A percentile compares a stretch with the other conserved stretches of the same genome.
Evolutionary conservation across 2,888 invertebrate genomes (phyloP).

Genomic region (Mimachlamys varia): DNA sequence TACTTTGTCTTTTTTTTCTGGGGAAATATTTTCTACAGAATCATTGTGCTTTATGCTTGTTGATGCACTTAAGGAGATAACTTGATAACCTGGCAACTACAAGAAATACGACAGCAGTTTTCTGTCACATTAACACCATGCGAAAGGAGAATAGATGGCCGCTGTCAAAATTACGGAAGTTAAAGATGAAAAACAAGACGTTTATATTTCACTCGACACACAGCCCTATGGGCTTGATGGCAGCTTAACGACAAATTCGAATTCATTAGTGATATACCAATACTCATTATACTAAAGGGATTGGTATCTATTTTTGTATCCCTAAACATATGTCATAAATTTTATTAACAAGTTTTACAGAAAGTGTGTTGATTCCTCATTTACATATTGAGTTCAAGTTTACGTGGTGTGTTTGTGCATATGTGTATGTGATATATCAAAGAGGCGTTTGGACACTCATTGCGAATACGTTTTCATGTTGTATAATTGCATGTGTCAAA

Average conservation of each 20-base stretch:
- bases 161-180: neutral
- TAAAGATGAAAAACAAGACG: neutral
- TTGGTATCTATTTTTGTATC: neutral
- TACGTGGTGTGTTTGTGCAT: neutral
- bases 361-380: neutral
- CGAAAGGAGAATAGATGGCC: neutral
- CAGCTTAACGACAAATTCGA: neutral
- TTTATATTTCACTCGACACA: neutral
- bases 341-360: neutral
- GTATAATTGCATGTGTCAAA: neutral
- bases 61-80: neutral
- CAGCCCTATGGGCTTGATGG: neutral
- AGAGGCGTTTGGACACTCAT: neutral
- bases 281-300: neutral
- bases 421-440: neutral
- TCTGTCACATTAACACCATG: neutral
- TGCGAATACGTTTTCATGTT: neutral
- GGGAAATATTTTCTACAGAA: no score
- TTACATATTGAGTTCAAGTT: neutral
- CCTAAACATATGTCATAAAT: neutral
- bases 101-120: neutral
- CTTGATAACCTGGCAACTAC: neutral
- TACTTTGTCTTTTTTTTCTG: no score
- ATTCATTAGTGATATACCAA: neutral
- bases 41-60: no score